Evolutionary conservation across 1,140 invertebrate species (phyloP), one percentile per base, ranked within the genome.

Genomic region (Eriosoma lanigerum): DNA sequence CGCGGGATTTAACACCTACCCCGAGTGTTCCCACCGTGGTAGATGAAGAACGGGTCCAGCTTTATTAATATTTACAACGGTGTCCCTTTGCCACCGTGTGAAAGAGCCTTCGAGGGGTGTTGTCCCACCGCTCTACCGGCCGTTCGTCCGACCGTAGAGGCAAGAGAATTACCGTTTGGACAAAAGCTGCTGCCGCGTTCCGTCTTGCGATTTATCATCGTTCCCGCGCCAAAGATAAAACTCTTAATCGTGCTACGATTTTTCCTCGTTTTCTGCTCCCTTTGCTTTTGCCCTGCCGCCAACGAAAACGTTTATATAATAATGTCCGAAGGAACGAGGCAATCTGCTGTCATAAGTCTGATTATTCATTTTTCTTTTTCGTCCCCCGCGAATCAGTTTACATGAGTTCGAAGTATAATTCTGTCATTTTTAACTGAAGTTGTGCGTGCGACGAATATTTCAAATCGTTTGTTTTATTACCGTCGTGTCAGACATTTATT

Each of bases 11-110:
- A 78, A 78, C 75, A 78, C 75, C 75, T 62, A 60, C 73, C 46
- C 73, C 15, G 12, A 26, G 52, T 24, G 72, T 75, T 38, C n/a
- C 52, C 3, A 5, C 19, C 17, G 72, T 19, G 52, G 54, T 24
- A 6, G 54, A 58, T 5, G 72, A 32, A 50, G 21, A 52, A 38
- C 54, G 75, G 56, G 75, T 78, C 73, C 73, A 46, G 75, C 75
- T 78, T 78, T 78, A 78, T 78, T 78, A 78, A 78, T 78, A 78
- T 78, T 78, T 78, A 78, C 75, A 62, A 62, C 75, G 44, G 56
- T 29, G 75, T 54, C 73, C 72, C 50, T 56, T 56, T 56, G 73
- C 52, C 13, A 8, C 50, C 15, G 54, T 73, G 26, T 73, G 52
- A 54, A 75, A 75, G 29, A n/a, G 72, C 72, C 72, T 75, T 58